These are phyloP conservation scores for Oscheius sp. DNA, from an alignment of 2,888 invertebrate species.

Conservation along the genomic window DNA sequence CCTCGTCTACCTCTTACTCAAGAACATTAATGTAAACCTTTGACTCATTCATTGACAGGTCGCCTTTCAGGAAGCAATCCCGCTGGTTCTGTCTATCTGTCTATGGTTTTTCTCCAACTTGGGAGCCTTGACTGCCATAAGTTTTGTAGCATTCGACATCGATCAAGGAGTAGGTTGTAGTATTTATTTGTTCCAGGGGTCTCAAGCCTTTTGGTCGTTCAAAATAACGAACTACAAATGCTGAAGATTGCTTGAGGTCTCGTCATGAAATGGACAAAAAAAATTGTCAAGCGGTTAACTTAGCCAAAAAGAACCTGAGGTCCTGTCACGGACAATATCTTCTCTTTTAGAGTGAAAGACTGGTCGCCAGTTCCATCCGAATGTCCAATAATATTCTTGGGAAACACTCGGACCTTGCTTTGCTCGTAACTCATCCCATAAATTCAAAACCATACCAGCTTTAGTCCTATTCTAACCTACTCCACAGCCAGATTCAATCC, in stretches of 20 bases:
- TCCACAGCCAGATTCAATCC: constrained; percentile 52
- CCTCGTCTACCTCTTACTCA: constrained; percentile 8
- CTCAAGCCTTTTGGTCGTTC: too few relatives aligned
- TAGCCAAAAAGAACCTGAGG: too few relatives aligned
- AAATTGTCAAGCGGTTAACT: too few relatives aligned
- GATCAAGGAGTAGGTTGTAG: constrained; percentile 43
- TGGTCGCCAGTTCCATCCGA: constrained; percentile 45
- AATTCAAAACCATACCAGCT: neutral
- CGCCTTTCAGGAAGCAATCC: neutral
- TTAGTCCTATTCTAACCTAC: constrained; percentile 50
- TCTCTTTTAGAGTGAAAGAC: constrained; percentile 46
- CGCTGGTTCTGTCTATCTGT: constrained; percentile 43
- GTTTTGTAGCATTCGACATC: constrained; percentile 51
- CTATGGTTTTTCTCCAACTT: constrained; percentile 51
- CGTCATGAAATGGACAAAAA: too few relatives aligned
- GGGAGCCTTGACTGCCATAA: constrained; percentile 44
- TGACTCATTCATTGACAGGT: neutral
- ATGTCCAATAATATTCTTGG: constrained; percentile 49
- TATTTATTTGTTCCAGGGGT: too few relatives aligned
- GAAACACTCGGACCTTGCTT: neutral
- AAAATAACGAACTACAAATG: too few relatives aligned
- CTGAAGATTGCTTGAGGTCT: too few relatives aligned
- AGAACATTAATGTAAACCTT: neutral
- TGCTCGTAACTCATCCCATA: neutral
- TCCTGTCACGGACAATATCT: neutral